Evolutionary conservation across 2,797 vertebrate genomes (phyloP), one percentile per base, ranked within the genome.

Genomic region (Ciconia nigra): DNA sequence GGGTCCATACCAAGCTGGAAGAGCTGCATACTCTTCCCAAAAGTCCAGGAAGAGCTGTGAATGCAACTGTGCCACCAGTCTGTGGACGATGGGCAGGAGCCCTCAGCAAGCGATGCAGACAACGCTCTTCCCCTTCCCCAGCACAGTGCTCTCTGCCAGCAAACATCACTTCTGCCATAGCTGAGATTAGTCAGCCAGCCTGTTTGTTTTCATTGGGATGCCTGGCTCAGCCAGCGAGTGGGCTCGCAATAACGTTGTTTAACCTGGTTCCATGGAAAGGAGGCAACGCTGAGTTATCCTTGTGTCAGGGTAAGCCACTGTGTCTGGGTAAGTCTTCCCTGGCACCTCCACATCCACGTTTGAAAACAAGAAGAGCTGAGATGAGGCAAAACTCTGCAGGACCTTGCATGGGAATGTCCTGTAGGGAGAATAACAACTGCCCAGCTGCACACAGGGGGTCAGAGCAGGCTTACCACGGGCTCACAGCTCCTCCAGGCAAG

Each of bases 161-260:
- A 95, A 94, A 92, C 80, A 92, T 86, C 92, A 76, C 80, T 96
- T 93, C 76, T 96, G 87, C 86, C n/a, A 26, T 37, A 82, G 93
- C 87, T 62, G 77, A 85, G 94, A 94, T 96, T 55, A 95, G 80
- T 89, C 96, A 96, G 82, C 44, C 91, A 89, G 82, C 90, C 90
- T 96, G 88, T 87, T 95, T 96, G 96, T 92, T 97, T 96, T 96
- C 94, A 91, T 51, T 66, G 84, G 91, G 92, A 94, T 83, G 87
- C 91, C 83, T 80, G 87, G 81, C 92, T 94, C 80, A 89, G 95
- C 71, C 85, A 33, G 2, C 0, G 6, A 83, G 81, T 84, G 88
- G 90, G 91, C 89, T 96, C 41, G 25, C 67, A 91, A 31, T 31
- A 74, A 82, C 17, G 22, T 65, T 90, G 70, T 91, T 86, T 93